A percentile compares a stretch with the other conserved stretches of the same genome.
These are phyloP conservation scores for Psittacula cyanocephala DNA, from an alignment of 2,113 vertebrate species.

Conservation along the genomic window DNA sequence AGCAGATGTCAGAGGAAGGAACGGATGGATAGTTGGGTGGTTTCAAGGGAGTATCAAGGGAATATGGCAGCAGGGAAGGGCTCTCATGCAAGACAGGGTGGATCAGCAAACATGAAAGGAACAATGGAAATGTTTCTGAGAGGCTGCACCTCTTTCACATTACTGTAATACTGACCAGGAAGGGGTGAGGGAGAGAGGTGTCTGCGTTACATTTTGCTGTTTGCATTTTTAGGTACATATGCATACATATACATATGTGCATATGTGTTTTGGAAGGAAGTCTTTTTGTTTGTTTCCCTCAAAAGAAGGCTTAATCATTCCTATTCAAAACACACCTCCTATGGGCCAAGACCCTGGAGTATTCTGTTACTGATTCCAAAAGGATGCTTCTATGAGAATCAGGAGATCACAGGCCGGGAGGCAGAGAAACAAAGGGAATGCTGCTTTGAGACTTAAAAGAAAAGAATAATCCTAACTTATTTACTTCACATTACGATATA, in stretches of 20 bases:
- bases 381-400: not conserved
- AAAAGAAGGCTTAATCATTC: conserved; percentile 1
- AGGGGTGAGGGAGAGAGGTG: not conserved
- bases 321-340: not conserved
- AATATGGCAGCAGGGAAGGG: conserved; percentile 44
- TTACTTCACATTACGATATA: not conserved
- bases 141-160: not conserved
- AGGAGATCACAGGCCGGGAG: not conserved
- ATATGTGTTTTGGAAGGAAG: not conserved
- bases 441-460: not conserved
- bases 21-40: conserved; percentile 60
- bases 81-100: conserved; percentile 21
- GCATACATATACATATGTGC: not conserved
- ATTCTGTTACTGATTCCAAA: conserved; percentile 4
- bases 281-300: not conserved
- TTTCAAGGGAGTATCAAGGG: conserved; percentile 37
- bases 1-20: conserved; percentile 60
- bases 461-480: not conserved
- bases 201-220: not conserved
- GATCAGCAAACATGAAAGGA: conserved; percentile 19
- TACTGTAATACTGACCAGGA: not conserved
- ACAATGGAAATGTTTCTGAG: not conserved
- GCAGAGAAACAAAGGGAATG: not conserved
- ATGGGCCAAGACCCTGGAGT: not conserved
- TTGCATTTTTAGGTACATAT: not conserved